Conservation (phyloP, 2,113 vertebrate species). For the Himantopus leucocephalus region DNA sequence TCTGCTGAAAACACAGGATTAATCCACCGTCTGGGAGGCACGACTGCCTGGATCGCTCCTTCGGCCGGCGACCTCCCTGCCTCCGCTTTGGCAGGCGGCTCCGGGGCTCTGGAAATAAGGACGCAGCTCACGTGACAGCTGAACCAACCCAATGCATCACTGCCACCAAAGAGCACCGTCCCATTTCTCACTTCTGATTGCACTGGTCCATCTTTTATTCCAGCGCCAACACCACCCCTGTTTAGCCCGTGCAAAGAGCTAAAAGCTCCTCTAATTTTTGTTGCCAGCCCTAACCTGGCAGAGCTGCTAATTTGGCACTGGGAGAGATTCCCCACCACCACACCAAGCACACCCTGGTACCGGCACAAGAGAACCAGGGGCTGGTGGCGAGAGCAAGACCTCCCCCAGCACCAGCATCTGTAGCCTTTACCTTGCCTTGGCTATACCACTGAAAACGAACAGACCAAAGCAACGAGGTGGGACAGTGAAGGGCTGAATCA, state of each 20-base stretch:
- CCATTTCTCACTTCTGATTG: neutral
- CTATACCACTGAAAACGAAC: neutral
- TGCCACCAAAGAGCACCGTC: neutral
- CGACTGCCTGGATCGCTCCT: neutral
- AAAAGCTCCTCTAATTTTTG: neutral
- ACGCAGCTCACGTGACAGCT: neutral
- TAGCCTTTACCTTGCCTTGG: neutral
- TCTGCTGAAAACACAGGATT: neutral
- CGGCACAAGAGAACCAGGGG: neutral
- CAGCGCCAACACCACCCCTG: rapidly evolving
- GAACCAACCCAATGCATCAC: neutral
- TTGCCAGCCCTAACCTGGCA: neutral
- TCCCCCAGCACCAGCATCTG: neutral
- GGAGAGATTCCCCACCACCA: neutral
- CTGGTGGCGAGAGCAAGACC: neutral
- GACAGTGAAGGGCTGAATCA: neutral
- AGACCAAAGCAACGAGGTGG: neutral
- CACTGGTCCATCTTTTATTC: neutral
- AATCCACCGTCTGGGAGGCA: neutral
- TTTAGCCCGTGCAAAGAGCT: neutral
- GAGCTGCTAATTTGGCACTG: neutral
- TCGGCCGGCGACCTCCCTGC: neutral
- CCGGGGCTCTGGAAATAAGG: neutral
- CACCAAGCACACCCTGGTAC: neutral
- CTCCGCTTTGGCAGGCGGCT: neutral